Evolutionary conservation across 2,888 invertebrate species (phyloP), one percentile per base, ranked within the genome.

Genomic region (Ceraclea dissimilis): DNA sequence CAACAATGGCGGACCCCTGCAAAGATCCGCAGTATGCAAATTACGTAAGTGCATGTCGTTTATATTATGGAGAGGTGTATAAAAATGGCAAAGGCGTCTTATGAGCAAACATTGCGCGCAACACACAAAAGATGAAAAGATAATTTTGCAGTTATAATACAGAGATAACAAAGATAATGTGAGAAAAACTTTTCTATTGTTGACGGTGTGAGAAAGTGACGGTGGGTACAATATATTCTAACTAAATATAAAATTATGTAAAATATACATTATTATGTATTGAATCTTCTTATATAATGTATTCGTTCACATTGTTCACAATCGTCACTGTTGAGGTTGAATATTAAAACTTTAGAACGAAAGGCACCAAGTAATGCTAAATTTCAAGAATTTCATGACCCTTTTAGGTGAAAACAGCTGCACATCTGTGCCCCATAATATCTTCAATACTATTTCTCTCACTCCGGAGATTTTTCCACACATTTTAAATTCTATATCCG

Each of bases 101-200:
- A 52, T 61, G 55, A 53, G 57, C 59, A 61, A 59, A 59, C 61
- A 61, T 39, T 6, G n/a, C 39, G 39, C 39, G 13, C 39, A 4
- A 13, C 39, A 39, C 39, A 39, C 51, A 59, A 60, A 52, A 57
- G 58, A 48, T 55, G 52, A 57, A 59, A 54, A 59, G 61, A 61
- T 61, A 61, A 57, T 59, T 61, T 55, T 51, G 49, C 57, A 48
- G 54, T 59, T 61, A 53, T 57, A 55, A 59, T 59, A 49, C 59
- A 57, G 52, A 49, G 58, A 61, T 61, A 59, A 61, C 59, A 61
- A 61, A 59, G 59, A 59, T 61, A 58, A 61, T 61, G 61, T 61
- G 61, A 59, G 61, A 61, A 59, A n/a, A 61, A 61, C 48, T 54
- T 48, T n/a, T 39, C 26, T 50, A 55, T 61, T 61, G 59, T 59